Evolutionary conservation across 2,797 vertebrate species (phyloP), one percentile per base, ranked within the genome.

Genomic region (Sparus aurata): DNA sequence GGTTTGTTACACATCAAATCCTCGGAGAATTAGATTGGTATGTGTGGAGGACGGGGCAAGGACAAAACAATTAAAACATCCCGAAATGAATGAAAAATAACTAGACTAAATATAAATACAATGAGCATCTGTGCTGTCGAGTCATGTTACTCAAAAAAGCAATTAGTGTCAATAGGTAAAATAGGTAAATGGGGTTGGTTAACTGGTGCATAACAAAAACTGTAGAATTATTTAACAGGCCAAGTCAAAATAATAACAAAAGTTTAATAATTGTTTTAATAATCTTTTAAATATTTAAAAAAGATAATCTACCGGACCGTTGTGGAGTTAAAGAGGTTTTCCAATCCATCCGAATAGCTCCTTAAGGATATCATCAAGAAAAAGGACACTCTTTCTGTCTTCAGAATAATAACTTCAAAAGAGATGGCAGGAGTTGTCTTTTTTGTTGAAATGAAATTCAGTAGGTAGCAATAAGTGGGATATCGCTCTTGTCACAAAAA

Each of bases 261-360:
- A 11, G 41, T 58, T 62, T 77, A 65, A 63, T 69, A 68, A 72
- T 63, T 74, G 25, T 45, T 74, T 60, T 43, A 61, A 69, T 70
- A 20, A 63, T 57, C 52, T 53, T 71, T 74, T 46, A 75, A 77
- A 67, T 5, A 45, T 38, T 38, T 2, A 38, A 38, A 38, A 38
- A 38, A 9, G 47, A 62, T 60, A 58, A 73, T 61, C 18, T 3
- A 27, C 30, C 16, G 17, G 3, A 15, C 8, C 49, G 13, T 64
- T 63, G 34, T 55, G 16, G 30, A 64, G 57, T 23, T 64, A 10
- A 75, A 65, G 45, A 63, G 54, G 10, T 55, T 60, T 59, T 69
- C 46, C 62, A 30, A 8, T 54, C 46, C 11, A 16, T 58, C 8
- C 2, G 1, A 59, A 58, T 45, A 38, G 38, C 18, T 69, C 61